These are phyloP conservation scores for Lasioglossum zephyrum DNA, from an alignment of 2,888 invertebrate species.

Conservation along the genomic window DNA sequence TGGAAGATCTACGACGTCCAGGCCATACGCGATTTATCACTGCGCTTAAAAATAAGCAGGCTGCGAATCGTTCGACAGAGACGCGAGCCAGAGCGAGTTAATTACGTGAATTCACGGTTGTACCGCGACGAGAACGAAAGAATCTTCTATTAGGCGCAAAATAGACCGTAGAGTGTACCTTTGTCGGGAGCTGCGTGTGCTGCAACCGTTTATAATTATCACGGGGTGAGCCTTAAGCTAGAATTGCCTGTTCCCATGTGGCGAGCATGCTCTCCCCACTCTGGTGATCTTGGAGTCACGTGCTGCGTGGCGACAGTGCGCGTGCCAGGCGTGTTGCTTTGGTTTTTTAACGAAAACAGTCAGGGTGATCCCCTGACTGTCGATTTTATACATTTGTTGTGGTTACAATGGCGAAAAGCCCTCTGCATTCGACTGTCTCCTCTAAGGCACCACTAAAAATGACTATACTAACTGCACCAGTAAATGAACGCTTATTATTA, in stretches of 20 bases:
- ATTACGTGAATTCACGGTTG: slow-evolving; percentile 39
- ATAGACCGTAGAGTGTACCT: slow-evolving; percentile 59
- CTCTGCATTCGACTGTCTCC: neutral
- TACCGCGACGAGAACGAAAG: slow-evolving; percentile 22
- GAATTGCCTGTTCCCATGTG: slow-evolving; percentile 12
- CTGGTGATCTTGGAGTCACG: neutral
- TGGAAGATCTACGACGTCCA: neutral
- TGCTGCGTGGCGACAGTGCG: slow-evolving; percentile 4
- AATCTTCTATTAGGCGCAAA: slow-evolving; percentile 44
- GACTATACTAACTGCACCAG: no score
- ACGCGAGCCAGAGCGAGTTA: slow-evolving; percentile 17
- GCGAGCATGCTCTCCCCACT: neutral
- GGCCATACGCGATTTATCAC: slow-evolving; percentile 8
- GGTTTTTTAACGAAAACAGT: neutral
- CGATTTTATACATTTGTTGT: neutral
- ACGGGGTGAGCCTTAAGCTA: slow-evolving; percentile 25
- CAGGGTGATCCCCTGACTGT: neutral
- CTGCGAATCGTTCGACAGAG: slow-evolving; percentile 27
- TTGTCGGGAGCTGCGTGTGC: slow-evolving; percentile 44
- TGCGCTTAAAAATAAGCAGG: slow-evolving; percentile 43
- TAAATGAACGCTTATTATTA: no score
- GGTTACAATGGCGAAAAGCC: neutral
- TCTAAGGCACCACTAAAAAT: neutral
- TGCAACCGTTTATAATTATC: slow-evolving; percentile 77
- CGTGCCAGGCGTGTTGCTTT: neutral